Evolutionary conservation across 1,140 invertebrate species (phyloP).

Genomic region (Phymorhynchus buccinoides): DNA sequence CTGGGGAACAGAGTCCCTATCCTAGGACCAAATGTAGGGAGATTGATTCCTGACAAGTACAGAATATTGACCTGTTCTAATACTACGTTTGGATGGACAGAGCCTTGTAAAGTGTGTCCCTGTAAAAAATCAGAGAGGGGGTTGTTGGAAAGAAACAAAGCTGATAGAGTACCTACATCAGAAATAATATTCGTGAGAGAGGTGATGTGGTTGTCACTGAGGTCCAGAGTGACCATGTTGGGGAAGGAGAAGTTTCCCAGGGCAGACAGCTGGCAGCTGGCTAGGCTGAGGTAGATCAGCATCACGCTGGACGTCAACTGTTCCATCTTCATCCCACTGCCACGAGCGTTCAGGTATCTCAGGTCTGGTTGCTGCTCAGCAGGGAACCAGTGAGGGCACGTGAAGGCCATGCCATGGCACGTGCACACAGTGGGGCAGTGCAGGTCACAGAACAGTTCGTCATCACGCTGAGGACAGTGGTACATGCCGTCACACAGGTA

Average conservation of each 20-base stretch:
- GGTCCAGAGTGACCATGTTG: constrained; percentile 26
- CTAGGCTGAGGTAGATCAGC: too few species aligned
- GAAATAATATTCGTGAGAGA: not conserved
- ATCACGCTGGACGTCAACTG: too few species aligned
- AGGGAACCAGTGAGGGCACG: too few species aligned
- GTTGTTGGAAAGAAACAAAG: constrained; percentile 10
- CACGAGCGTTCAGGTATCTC: too few species aligned
- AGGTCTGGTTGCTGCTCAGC: too few species aligned
- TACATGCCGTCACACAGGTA: too few species aligned
- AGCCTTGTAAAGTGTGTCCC: not conserved
- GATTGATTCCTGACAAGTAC: not conserved
- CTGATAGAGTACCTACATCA: constrained; percentile 36
- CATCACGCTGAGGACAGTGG: too few species aligned
- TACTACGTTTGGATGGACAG: not conserved
- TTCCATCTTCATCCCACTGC: too few species aligned
- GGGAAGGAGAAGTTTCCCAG: constrained; percentile 14
- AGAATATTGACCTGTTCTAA: not conserved
- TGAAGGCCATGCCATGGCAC: too few species aligned
- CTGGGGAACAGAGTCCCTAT: not conserved
- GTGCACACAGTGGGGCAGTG: too few species aligned
- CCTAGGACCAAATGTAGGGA: not conserved
- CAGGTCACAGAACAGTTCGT: too few species aligned
- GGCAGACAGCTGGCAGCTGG: too few species aligned
- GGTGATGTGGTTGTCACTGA: constrained; percentile 27
- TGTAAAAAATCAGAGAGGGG: constrained; percentile 35